Evolutionary conservation across 1,140 invertebrate genomes (phyloP), one percentile per base, ranked within the genome.

Genomic region (Bombus superbus): DNA sequence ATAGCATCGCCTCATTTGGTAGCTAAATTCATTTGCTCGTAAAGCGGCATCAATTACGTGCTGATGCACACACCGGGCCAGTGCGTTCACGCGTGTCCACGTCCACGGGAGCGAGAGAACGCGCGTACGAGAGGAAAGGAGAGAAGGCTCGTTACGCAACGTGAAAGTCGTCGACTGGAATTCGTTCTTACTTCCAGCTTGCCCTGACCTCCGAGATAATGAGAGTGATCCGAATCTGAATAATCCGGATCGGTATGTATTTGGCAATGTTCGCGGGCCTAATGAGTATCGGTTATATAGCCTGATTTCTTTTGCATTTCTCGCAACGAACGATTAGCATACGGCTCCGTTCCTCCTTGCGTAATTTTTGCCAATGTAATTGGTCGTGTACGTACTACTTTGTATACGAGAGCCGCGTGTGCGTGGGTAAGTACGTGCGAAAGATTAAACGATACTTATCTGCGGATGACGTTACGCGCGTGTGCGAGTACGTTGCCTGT

Each of bases 201-300:
- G 89, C 90, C 89, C 88, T 92, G 89, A 93, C 90, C 91, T 91
- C 87, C 87, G 88, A 42, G 88, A 87, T 88, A 90, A 92, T 90
- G 88, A 88, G 91, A 87, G 73, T 79, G 90, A 91, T 92, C 87
- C 73, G 86, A 85, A 62, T 62, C 47, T 53, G 47, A 53, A 85
- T 91, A 87, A 89, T 89, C 80, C 71, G 82, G 83, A 69, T 66
- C 76, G 82, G 10, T 64, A 69, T 80, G 72, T 77, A 90, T 92
- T 91, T 91, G 90, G 89, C 86, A 91, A 90, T 80, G 90, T 62
- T 42, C n/a, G 11, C 76, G 25, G n/a, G 4, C 75, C 81, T 76
- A 89, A 89, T 59, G 71, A 87, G 35, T 66, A 69, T 72, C 86
- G 71, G 72, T 32, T 32, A 32, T 59, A 59, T 57, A 44, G n/a